Evolutionary conservation across 1,140 invertebrate genomes (phyloP).

Genomic region (Phortica variegata): DNA sequence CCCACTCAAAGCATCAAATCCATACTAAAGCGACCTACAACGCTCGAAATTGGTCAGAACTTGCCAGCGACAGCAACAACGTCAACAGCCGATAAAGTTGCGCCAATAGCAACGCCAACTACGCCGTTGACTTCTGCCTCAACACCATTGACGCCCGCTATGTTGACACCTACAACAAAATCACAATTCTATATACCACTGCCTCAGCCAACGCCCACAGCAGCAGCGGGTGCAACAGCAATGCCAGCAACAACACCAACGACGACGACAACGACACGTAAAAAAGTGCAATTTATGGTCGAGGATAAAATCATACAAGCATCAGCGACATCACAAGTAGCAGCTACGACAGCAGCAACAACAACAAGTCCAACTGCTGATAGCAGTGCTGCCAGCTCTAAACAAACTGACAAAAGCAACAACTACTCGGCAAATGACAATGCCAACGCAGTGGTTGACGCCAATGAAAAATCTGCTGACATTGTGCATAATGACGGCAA

Average conservation of each 20-base stretch:
- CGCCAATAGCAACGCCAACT: conserved; percentile 1
- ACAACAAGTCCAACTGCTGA: conserved; percentile 1
- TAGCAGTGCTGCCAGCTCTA: not conserved
- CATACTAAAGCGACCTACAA: conserved; percentile 67
- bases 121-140: conserved; percentile 1
- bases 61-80: conserved; percentile 10
- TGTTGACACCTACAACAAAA: conserved; percentile 54
- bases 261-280: conserved; percentile 45
- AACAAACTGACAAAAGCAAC: too few species aligned
- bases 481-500: not conserved
- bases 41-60: conserved; percentile 19
- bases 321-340: conserved; percentile 22
- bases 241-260: conserved; percentile 16
- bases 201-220: conserved; percentile 48
- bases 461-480: not conserved
- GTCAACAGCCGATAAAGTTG: conserved; percentile 2
- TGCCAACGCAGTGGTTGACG: conserved; percentile 5
- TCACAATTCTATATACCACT: conserved; percentile 69
- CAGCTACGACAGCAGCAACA: conserved; percentile 17
- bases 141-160: not conserved
- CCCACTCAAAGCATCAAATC: conserved; percentile 62
- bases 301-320: conserved; percentile 59
- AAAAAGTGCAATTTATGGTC: conserved; percentile 65
- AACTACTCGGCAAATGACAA: conserved; percentile 30
- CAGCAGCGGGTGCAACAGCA: conserved; percentile 9